Evolutionary conservation across 2,113 vertebrate genomes (phyloP), one percentile per base, ranked within the genome.

Genomic region (Jaculus jaculus): DNA sequence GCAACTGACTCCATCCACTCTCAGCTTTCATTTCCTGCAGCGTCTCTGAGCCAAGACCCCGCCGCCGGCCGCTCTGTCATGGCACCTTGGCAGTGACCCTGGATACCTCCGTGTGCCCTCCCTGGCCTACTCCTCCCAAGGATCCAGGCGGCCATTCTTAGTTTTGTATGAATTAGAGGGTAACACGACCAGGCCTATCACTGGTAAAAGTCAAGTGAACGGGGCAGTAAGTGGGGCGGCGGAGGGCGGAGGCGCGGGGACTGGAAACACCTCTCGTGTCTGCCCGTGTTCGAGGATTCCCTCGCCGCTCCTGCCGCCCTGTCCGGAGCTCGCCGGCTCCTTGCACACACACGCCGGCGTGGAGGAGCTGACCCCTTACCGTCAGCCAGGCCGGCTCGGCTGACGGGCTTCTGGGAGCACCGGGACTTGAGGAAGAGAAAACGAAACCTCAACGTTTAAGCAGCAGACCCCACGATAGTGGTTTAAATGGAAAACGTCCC

Each of bases 11-110:
- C 91, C 89, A 63, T 79, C 68, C 37, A 42, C 42, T 94, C 78
- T 95, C 51, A 18, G 68, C 32, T 81, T 91, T 91, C 91, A 30
- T 77, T 83, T 73, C 69, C 89, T 78, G 71, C 92, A 89, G 80
- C 75, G 39, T 91, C 94, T 90, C 77, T 87, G 80, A 92, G 75
- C 66, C 47, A 60, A 71, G 73, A 65, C 74, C 84, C 82, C 39
- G 80, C 63, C 42, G 72, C 80, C 63, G 71, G 4, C 3, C 68
- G 77, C 63, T 87, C 26, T 74, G 63, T n/a, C 34, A 63, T 20
- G 42, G 18, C 77, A 91, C 58, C 58, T 2, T 30, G 37, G 37
- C n/a, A 80, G 54, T 18, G 30, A 92, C 80, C 83, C 79, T 61
- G n/a, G 39, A 84, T 9, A 92, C 60, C 32, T 37, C 28, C 8